Percentiles rank a stretch among this genome's conserved stretches.
These are phyloP conservation scores for Frieseomelitta varia DNA, from an alignment of 1,140 invertebrate genomes.

Conservation along the genomic window DNA sequence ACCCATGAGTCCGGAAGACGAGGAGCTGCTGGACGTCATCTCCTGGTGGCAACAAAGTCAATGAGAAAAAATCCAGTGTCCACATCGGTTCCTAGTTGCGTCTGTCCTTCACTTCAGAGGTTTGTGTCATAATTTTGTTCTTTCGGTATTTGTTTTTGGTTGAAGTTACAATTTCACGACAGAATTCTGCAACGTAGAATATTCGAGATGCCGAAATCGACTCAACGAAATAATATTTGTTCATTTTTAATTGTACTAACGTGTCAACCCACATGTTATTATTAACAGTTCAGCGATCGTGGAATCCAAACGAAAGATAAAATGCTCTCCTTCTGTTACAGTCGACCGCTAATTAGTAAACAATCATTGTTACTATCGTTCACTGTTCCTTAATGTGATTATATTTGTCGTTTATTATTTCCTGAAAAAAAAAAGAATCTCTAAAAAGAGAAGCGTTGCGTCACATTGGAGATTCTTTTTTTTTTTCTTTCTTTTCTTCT, in stretches of 20 bases:
- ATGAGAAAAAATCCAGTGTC: conserved; percentile 61
- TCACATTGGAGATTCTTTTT: conserved; percentile 25
- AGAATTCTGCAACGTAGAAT: background rate
- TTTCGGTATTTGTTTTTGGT: background rate
- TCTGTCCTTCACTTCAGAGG: conserved; percentile 49
- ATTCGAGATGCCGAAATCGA: background rate
- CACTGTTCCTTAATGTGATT: background rate
- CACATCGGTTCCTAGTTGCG: background rate
- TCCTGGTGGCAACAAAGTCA: conserved; percentile 91
- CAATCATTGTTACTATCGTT: background rate
- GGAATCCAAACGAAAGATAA: background rate
- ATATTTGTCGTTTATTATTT: background rate
- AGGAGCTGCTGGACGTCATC: conserved; percentile 94
- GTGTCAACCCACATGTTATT: background rate
- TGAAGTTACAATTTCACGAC: too few species aligned
- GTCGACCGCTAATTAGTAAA: background rate
- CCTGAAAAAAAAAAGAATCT: background rate
- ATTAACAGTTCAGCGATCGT: background rate
- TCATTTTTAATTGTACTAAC: background rate
- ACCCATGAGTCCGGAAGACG: conserved; percentile 93
- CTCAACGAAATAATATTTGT: background rate
- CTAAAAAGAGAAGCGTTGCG: background rate
- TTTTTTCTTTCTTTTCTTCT: background rate
- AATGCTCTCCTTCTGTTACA: background rate
- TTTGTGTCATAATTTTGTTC: conserved; percentile 59